Percentiles rank a stretch among this genome's conserved stretches.
Conservation (phyloP, 1,140 invertebrate genomes). For the Drosophila arawakana region DNA sequence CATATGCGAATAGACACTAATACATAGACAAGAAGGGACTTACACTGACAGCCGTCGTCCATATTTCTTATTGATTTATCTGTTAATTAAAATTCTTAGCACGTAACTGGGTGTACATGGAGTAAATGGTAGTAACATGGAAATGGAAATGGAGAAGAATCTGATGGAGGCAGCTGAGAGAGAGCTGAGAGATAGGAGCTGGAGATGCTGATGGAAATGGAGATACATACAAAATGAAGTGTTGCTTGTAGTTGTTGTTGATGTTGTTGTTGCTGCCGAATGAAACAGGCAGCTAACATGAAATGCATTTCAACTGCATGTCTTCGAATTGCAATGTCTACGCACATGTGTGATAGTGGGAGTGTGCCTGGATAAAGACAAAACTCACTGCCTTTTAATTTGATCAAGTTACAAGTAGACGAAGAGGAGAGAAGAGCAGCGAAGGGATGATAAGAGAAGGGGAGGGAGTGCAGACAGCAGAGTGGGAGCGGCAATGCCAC, state of each 20-base stretch:
- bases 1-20: background rate
- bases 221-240: slow-evolving; percentile 54
- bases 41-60: slow-evolving; percentile 78
- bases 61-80: slow-evolving; percentile 84
- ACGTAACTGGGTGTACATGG: slow-evolving; percentile 67
- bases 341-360: slow-evolving; percentile 34
- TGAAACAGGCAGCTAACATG: slow-evolving; percentile 67
- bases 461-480: too few species aligned
- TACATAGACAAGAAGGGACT: slow-evolving; percentile 35
- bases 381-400: slow-evolving; percentile 73
- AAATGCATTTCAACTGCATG: slow-evolving; percentile 79
- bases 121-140: slow-evolving; percentile 40
- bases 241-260: slow-evolving; percentile 4
- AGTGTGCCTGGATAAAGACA: slow-evolving; percentile 45
- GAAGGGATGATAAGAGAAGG: background rate
- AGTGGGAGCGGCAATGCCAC: background rate
- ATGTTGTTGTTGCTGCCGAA: slow-evolving; percentile 18
- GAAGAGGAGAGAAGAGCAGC: background rate
- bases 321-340: slow-evolving; percentile 75
- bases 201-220: slow-evolving; percentile 24
- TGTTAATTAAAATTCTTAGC: slow-evolving; percentile 83
- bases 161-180: background rate
- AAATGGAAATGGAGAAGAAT: slow-evolving; percentile 10
- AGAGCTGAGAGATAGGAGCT: too few species aligned
- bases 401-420: slow-evolving; percentile 60